A percentile compares a stretch with the other conserved stretches of the same genome.
These are phyloP conservation scores for Tupaia chinensis DNA, from an alignment of 2,113 vertebrate species.

Conservation along the genomic window DNA sequence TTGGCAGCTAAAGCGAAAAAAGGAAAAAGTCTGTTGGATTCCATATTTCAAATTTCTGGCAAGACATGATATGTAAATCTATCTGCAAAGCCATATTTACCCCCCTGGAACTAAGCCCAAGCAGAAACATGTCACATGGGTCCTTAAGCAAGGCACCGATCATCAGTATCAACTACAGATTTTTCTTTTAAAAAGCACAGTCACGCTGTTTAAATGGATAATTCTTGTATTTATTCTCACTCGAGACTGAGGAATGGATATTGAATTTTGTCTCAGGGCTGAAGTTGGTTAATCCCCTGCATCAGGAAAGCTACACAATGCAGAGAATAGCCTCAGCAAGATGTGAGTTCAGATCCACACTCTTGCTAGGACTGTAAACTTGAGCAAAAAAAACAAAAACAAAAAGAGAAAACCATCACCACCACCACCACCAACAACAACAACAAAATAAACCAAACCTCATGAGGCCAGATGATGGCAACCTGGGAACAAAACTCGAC, in stretches of 20 bases:
- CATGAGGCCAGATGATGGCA: too few relatives aligned
- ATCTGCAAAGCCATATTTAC: constrained; percentile 73
- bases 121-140: constrained; percentile 73
- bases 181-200: constrained; percentile 83
- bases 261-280: constrained; percentile 80
- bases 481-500: too few relatives aligned
- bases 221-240: constrained; percentile 81
- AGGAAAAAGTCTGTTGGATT: neutral
- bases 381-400: neutral
- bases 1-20: constrained; percentile 54
- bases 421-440: too few relatives aligned
- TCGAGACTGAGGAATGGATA: constrained; percentile 76
- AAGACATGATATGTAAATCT: constrained; percentile 73
- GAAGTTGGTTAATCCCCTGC: constrained; percentile 69
- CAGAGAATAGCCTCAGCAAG: constrained; percentile 13
- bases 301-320: constrained; percentile 23
- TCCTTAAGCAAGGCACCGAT: constrained; percentile 62
- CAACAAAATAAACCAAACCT: too few relatives aligned
- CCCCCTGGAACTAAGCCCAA: constrained; percentile 74
- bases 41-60: constrained; percentile 77
- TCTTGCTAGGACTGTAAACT: neutral
- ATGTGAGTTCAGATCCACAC: neutral
- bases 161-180: constrained; percentile 73
- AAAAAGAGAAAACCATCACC: too few relatives aligned
- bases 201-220: constrained; percentile 80